Evolutionary conservation across 2,113 vertebrate species (phyloP).

Genomic region (Orycteropus afer): DNA sequence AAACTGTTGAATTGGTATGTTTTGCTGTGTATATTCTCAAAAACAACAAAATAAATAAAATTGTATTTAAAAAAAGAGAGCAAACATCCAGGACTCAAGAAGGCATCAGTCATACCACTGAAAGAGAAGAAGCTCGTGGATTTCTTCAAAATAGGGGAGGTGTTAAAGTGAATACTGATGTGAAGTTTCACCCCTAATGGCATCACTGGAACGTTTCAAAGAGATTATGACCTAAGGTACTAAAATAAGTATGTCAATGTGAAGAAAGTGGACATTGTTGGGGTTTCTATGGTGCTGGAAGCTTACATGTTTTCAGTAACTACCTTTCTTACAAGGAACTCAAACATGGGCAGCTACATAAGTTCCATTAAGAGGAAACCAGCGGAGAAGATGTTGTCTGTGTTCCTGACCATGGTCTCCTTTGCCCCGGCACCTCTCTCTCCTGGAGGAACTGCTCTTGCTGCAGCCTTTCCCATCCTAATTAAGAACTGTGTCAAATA

Average conservation of each 20-base stretch:
- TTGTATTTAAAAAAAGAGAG: background rate
- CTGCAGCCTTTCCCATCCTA: background rate
- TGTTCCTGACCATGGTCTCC: background rate
- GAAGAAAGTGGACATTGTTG: background rate
- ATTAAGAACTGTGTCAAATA: background rate
- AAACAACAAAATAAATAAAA: background rate
- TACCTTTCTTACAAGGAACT: background rate
- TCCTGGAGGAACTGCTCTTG: background rate
- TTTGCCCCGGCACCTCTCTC: background rate
- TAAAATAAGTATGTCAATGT: background rate
- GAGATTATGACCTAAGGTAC: accelerated
- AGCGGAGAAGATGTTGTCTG: background rate
- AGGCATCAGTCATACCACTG: background rate
- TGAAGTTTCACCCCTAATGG: background rate
- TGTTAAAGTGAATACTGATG: background rate
- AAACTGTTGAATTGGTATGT: background rate
- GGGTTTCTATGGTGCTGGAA: background rate
- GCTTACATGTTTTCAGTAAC: background rate
- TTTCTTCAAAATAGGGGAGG: background rate
- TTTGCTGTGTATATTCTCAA: background rate
- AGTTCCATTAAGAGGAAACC: background rate
- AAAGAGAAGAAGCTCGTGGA: background rate
- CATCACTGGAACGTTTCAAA: background rate
- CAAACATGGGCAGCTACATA: background rate
- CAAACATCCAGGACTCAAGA: background rate